phyloP scores from a whole-genome alignment of 1,140 invertebrate genomes.

The Halictus rubicundus region DNA sequence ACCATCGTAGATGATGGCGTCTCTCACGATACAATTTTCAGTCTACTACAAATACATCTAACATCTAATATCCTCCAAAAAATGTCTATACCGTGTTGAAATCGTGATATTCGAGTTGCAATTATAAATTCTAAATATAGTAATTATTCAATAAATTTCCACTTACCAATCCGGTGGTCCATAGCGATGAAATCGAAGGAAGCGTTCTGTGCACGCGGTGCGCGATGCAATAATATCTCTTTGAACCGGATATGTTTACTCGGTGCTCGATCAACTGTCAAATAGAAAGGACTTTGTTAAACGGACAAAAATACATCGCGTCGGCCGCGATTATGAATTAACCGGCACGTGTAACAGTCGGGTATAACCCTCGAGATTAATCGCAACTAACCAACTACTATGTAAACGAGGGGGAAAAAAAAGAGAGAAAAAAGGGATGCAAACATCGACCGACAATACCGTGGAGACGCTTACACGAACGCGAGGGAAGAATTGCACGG shows the following conservation, averaged over 20 bases:
- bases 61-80: not conserved
- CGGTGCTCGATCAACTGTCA: constrained; percentile 52
- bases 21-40: constrained; percentile 47
- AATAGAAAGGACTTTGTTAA: constrained; percentile 30
- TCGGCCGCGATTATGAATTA: not conserved
- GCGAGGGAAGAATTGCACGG: not conserved
- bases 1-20: constrained; percentile 52
- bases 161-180: constrained; percentile 60
- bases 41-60: not conserved
- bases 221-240: constrained; percentile 37
- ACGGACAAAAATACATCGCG: not conserved
- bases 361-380: no score
- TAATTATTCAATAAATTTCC: not conserved
- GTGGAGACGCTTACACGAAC: constrained; percentile 16
- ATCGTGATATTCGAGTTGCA: not conserved
- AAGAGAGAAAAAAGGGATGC: not conserved
- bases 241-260: constrained; percentile 45
- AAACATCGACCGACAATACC: not conserved
- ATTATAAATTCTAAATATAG: not conserved
- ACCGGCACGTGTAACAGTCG: not conserved
- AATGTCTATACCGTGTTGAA: not conserved
- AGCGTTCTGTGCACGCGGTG: constrained; percentile 20
- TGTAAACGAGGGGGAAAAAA: not conserved
- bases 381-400: not conserved
- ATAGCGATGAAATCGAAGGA: constrained; percentile 43